These are phyloP conservation scores for Girardinichthys multiradiatus DNA, from an alignment of 2,113 vertebrate genomes.

Conservation along the genomic window DNA sequence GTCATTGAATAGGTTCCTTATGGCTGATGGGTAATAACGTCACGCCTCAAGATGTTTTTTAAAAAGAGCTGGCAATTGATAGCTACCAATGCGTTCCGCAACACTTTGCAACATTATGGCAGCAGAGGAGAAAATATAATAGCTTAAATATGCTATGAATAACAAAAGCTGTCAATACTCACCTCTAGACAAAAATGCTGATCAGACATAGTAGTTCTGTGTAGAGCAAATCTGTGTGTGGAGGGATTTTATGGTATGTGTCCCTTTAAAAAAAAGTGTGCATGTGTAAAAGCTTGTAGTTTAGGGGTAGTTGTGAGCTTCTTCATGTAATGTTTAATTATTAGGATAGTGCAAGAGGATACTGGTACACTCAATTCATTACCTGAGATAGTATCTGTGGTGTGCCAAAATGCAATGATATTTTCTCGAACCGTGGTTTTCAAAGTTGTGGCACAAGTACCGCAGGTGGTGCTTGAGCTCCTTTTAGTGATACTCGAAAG, in stretches of 20 bases:
- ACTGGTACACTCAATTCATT: too few relatives aligned
- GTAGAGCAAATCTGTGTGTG: constrained; percentile 55
- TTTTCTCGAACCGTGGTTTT: too few relatives aligned
- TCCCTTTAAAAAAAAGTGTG: constrained; percentile 22
- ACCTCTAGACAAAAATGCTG: constrained; percentile 74
- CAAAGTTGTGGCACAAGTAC: too few relatives aligned
- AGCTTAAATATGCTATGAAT: constrained; percentile 78
- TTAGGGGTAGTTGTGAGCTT: too few relatives aligned
- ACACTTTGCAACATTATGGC: constrained; percentile 77
- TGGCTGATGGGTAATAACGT: constrained; percentile 79
- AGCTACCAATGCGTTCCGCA: constrained; percentile 77
- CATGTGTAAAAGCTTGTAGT: not conserved
- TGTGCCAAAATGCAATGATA: too few relatives aligned
- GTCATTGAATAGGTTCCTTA: constrained; percentile 77
- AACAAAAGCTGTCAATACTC: constrained; percentile 80
- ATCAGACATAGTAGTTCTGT: constrained; percentile 74
- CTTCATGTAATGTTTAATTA: too few relatives aligned
- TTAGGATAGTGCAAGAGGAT: too few relatives aligned
- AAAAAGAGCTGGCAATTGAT: constrained; percentile 70
- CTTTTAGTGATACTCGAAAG: too few relatives aligned
- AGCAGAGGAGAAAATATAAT: constrained; percentile 73
- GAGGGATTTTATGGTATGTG: constrained; percentile 62
- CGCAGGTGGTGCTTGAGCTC: too few relatives aligned
- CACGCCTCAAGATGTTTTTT: constrained; percentile 75
- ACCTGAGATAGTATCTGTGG: too few relatives aligned